Percentiles rank a stretch among this genome's conserved stretches.
phyloP scores from a whole-genome alignment of 2,113 vertebrate genomes.

The Bothrops jararaca region DNA sequence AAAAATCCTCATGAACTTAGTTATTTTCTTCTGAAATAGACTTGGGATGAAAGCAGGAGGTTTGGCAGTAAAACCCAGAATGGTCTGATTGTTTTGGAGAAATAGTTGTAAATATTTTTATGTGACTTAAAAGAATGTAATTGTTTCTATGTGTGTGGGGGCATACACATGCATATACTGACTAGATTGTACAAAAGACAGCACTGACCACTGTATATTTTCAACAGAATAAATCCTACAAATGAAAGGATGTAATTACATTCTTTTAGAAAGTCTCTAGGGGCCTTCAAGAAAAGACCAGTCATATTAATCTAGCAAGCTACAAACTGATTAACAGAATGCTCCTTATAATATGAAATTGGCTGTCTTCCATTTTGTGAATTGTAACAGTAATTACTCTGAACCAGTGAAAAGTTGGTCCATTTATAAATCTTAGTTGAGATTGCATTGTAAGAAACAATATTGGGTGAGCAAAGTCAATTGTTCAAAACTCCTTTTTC shows the following conservation, averaged over 20 bases:
- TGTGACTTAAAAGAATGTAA: not conserved
- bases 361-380: not conserved
- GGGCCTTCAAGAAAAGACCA: not conserved
- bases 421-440: slow-evolving; percentile 12
- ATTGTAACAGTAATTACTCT: not conserved
- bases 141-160: not conserved
- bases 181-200: not conserved
- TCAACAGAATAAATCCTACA: slow-evolving; percentile 5
- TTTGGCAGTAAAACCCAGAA: not conserved
- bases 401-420: not conserved
- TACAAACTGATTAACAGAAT: slow-evolving; percentile 22
- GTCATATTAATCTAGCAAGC: not conserved
- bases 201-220: not conserved
- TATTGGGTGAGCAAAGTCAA: slow-evolving; percentile 5
- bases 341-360: not conserved
- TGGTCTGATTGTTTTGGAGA: not conserved
- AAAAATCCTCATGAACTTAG: not conserved
- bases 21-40: not conserved
- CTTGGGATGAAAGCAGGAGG: not conserved
- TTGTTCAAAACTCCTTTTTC: slow-evolving; percentile 11
- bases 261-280: not conserved
- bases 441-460: slow-evolving; percentile 25
- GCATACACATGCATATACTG: not conserved
- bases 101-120: not conserved
- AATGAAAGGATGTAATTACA: slow-evolving; percentile 7